Percentiles rank a stretch among this genome's conserved stretches.
Conservation (phyloP, 2,113 vertebrate species). For the Austrofundulus limnaeus region DNA sequence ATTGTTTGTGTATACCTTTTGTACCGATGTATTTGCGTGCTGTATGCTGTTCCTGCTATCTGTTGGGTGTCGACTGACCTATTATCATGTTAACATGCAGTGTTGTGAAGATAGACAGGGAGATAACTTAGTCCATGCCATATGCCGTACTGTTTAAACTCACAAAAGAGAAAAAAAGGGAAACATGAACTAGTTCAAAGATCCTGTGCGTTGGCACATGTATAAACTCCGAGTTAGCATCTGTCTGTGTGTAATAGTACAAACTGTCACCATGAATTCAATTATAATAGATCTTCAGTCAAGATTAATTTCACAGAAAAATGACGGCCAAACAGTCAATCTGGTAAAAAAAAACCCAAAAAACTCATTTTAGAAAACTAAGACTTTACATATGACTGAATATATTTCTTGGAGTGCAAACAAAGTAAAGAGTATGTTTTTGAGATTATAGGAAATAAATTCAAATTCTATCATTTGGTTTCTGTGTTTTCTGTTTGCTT, state of each 20-base stretch:
- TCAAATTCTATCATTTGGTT: slow-evolving; percentile 78
- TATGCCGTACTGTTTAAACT: slow-evolving; percentile 52
- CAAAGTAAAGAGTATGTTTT: slow-evolving; percentile 84
- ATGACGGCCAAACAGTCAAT: slow-evolving; percentile 19
- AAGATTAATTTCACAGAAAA: slow-evolving; percentile 35
- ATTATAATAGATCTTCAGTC: slow-evolving; percentile 44
- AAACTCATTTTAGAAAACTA: slow-evolving; percentile 44
- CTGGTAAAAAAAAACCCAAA: slow-evolving; percentile 15
- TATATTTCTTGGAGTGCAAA: slow-evolving; percentile 79
- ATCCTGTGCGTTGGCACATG: slow-evolving; percentile 37
- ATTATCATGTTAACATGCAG: slow-evolving; percentile 70
- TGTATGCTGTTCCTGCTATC: slow-evolving; percentile 71
- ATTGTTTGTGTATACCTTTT: slow-evolving; percentile 74
- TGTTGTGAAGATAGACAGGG: slow-evolving; percentile 71
- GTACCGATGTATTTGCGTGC: slow-evolving; percentile 71
- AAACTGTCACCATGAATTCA: slow-evolving; percentile 60
- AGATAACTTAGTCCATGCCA: slow-evolving; percentile 56
- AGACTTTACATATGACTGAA: slow-evolving; percentile 58
- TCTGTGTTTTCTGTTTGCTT: slow-evolving; percentile 37
- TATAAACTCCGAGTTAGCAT: slow-evolving; percentile 34
- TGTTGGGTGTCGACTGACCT: slow-evolving; percentile 69
- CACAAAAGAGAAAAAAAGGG: slow-evolving; percentile 36
- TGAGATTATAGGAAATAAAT: slow-evolving; percentile 88
- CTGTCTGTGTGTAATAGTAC: slow-evolving; percentile 53
- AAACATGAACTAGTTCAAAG: slow-evolving; percentile 26